Evolutionary conservation across 2,888 invertebrate genomes (phyloP).

Genomic region (Hipparchia semele): DNA sequence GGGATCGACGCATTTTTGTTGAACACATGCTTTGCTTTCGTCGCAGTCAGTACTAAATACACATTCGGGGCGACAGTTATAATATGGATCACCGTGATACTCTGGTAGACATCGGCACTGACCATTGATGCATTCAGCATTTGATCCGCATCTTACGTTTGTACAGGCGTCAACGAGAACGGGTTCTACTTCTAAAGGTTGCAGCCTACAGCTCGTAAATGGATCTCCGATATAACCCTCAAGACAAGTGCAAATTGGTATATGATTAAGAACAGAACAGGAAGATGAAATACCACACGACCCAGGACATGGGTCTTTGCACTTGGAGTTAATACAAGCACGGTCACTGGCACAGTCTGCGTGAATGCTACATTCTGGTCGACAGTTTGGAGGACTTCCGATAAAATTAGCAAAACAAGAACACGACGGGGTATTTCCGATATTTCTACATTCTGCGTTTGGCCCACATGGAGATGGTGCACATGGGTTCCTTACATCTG

Average conservation of each 20-base stretch:
- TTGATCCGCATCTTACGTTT: constrained; percentile 87
- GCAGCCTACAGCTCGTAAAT: constrained; percentile 83
- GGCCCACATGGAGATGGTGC: constrained; percentile 86
- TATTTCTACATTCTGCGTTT: constrained; percentile 85
- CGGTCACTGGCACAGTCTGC: constrained; percentile 88
- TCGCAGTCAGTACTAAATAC: constrained; percentile 89
- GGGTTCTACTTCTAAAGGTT: constrained; percentile 75
- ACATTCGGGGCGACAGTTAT: constrained; percentile 91
- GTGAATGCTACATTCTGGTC: constrained; percentile 87
- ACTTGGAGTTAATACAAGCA: constrained; percentile 90
- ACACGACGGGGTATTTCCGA: constrained; percentile 84
- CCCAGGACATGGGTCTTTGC: constrained; percentile 90
- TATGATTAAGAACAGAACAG: constrained; percentile 87
- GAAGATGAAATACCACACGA: constrained; percentile 86
- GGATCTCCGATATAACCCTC: constrained; percentile 90
- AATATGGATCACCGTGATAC: constrained; percentile 89
- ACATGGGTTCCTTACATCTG: constrained; percentile 77
- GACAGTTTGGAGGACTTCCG: constrained; percentile 88
- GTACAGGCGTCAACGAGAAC: constrained; percentile 84
- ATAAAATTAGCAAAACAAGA: constrained; percentile 85
- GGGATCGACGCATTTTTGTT: constrained; percentile 89
- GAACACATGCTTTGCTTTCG: constrained; percentile 86
- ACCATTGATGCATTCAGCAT: constrained; percentile 86
- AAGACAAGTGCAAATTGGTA: constrained; percentile 88
- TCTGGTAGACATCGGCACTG: constrained; percentile 88